A percentile compares a stretch with the other conserved stretches of the same genome.
Conservation (phyloP, 2,888 invertebrate genomes). For the Catocala fraxini region DNA sequence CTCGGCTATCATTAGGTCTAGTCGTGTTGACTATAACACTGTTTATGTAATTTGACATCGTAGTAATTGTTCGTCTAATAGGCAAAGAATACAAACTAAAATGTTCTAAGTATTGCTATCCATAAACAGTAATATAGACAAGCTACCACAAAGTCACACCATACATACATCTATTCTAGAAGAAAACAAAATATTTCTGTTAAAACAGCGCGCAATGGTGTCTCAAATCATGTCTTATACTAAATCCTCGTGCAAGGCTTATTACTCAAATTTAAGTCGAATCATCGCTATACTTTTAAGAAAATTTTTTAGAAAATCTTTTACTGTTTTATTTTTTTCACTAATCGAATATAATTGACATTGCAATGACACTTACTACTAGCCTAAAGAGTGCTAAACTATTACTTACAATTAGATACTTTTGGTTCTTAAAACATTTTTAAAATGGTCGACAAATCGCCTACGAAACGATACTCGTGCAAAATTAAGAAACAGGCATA, state of each 20-base stretch:
- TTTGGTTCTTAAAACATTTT: constrained; percentile 74
- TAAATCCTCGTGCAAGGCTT: constrained; percentile 64
- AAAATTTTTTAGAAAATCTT: constrained; percentile 80
- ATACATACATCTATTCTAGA: constrained; percentile 73
- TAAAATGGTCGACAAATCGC: constrained; percentile 61
- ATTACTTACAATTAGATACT: constrained; percentile 77
- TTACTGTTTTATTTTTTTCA: constrained; percentile 76
- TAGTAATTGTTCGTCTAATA: constrained; percentile 33
- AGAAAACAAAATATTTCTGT: constrained; percentile 57
- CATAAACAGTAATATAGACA: constrained; percentile 71
- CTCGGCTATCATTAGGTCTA: constrained; percentile 75
- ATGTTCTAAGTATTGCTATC: constrained; percentile 34
- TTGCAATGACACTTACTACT: constrained; percentile 86
- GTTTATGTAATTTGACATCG: constrained; percentile 64
- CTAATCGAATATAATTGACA: constrained; percentile 88
- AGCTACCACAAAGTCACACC: constrained; percentile 69
- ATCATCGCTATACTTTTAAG: constrained; percentile 63
- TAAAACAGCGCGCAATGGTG: constrained; percentile 59
- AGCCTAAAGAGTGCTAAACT: constrained; percentile 84
- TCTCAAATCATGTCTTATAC: constrained; percentile 56
- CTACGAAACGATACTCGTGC: constrained; percentile 65
- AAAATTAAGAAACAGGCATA: constrained; percentile 78
- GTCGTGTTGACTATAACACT: constrained; percentile 70
- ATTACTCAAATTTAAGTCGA: constrained; percentile 53
- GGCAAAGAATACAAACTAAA: constrained; percentile 36